Evolutionary conservation across 2,113 vertebrate species (phyloP).

Genomic region (Anolis sagrei): DNA sequence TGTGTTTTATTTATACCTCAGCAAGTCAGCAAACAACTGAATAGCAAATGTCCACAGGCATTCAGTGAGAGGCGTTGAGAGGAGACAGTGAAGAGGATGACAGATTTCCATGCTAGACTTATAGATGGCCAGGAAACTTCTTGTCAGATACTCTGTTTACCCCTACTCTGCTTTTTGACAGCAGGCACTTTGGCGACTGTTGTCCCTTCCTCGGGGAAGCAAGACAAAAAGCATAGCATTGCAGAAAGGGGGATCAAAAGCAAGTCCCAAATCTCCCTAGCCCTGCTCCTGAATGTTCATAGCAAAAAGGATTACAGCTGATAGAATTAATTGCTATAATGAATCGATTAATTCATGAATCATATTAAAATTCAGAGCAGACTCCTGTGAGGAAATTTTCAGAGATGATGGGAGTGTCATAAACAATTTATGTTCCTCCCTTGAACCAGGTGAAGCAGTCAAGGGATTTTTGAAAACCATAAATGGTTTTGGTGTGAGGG

Average conservation of each 20-base stretch:
- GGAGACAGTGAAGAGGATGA: background rate
- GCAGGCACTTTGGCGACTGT: background rate
- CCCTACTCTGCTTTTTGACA: background rate
- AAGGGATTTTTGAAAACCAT: slow-evolving; percentile 17
- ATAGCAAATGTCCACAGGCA: background rate
- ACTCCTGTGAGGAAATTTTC: background rate
- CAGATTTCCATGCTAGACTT: background rate
- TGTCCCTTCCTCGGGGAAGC: background rate
- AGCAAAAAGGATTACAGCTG: slow-evolving; percentile 14
- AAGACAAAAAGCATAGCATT: background rate
- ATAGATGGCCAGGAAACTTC: too few species aligned
- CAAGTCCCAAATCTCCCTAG: slow-evolving; percentile 18
- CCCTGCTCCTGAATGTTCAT: background rate
- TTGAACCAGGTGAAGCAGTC: slow-evolving; percentile 4
- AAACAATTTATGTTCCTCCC: slow-evolving; percentile 31
- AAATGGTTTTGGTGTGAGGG: slow-evolving; percentile 16
- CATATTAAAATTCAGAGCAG: slow-evolving; percentile 35
- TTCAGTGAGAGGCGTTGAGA: too few species aligned
- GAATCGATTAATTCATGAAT: slow-evolving; percentile 40
- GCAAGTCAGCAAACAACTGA: background rate
- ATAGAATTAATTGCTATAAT: slow-evolving; percentile 44
- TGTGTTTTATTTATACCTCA: background rate
- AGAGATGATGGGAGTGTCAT: slow-evolving; percentile 28
- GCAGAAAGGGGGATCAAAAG: background rate
- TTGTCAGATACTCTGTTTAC: background rate